Evolutionary conservation across 2,888 invertebrate species (phyloP), one percentile per base, ranked within the genome.

Genomic region (Tuberolachnus salignus): DNA sequence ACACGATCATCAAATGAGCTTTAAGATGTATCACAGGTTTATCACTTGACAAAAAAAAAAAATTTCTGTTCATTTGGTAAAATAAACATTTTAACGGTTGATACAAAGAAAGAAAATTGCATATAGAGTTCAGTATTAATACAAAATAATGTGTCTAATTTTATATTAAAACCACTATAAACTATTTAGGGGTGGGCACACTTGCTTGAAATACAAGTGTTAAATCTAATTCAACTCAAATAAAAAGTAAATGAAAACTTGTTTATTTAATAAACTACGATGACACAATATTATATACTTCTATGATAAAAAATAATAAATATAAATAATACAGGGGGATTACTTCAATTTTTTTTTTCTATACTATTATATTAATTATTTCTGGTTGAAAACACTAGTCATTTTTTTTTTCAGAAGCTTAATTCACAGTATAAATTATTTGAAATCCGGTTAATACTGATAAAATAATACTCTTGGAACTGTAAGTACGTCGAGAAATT

Each of bases 401-500:
- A 67, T 59, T 55, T 49, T 63, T 19, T 63, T 19, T 69, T 21
- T 16, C 14, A 49, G 11, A 26, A 51, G 8, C 14, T 42, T 13
- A 69, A 63, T 73, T 63, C 10, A 63, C 21, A 21, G 66, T 78
- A 67, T 67, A 78, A 57, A 59, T 74, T 78, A 69, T 69, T 57
- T 78, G 78, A 34, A 69, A 78, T 67, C 49, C 49, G 49, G 78
- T 78, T 78, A 78, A 78, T 78, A 78, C 78, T 78, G 78, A 78
- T 78, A 69, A 78, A 78, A 78, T 78, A 78, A 78, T 78, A 78
- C 78, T 78, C 59, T 78, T 78, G 59, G 69, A 78, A 49, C 78
- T 34, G 42, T 78, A 78, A 78, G 78, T 78, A 78, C 78, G 34
- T 69, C 69, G 51, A 49, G 59, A 78, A 69, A 78, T 69, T 57